These are phyloP conservation scores for Botia almorhae DNA, from an alignment of 2,797 vertebrate genomes.

Conservation along the genomic window DNA sequence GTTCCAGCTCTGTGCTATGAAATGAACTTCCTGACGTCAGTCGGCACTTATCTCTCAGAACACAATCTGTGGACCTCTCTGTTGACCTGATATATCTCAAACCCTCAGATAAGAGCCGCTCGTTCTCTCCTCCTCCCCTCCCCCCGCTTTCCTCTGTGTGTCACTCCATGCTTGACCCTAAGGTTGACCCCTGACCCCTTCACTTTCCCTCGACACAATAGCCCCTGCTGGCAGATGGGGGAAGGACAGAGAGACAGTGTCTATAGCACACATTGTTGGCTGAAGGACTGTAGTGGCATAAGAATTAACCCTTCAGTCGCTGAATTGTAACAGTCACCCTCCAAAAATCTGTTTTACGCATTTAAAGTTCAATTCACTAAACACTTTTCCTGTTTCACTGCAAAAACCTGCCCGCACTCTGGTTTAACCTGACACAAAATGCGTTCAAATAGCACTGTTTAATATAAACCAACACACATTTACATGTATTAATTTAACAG, in stretches of 20 bases:
- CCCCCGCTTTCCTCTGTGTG: conserved; percentile 61
- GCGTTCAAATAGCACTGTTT: too few relatives aligned
- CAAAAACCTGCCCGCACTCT: too few relatives aligned
- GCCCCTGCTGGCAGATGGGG: conserved; percentile 92
- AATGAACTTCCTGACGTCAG: conserved; percentile 77
- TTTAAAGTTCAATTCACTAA: too few relatives aligned
- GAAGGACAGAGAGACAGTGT: conserved; percentile 77
- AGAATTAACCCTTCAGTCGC: too few relatives aligned
- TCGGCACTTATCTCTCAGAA: conserved; percentile 70
- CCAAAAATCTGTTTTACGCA: too few relatives aligned
- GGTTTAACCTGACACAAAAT: too few relatives aligned
- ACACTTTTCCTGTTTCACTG: too few relatives aligned
- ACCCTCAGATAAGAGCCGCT: conserved; percentile 70
- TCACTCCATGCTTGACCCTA: conserved; percentile 83
- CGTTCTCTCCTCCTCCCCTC: neutral
- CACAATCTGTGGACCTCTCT: conserved; percentile 35
- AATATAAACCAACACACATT: too few relatives aligned
- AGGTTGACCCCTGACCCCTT: conserved; percentile 87
- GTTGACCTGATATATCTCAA: conserved; percentile 58
- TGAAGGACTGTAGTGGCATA: too few relatives aligned
- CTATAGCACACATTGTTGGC: too few relatives aligned
- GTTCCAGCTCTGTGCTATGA: conserved; percentile 71
- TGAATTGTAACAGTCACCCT: too few relatives aligned
- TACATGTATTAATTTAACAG: too few relatives aligned
- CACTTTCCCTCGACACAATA: conserved; percentile 89